Conservation (phyloP, 2,888 invertebrate species). For the Parasteatoda lunata region DNA sequence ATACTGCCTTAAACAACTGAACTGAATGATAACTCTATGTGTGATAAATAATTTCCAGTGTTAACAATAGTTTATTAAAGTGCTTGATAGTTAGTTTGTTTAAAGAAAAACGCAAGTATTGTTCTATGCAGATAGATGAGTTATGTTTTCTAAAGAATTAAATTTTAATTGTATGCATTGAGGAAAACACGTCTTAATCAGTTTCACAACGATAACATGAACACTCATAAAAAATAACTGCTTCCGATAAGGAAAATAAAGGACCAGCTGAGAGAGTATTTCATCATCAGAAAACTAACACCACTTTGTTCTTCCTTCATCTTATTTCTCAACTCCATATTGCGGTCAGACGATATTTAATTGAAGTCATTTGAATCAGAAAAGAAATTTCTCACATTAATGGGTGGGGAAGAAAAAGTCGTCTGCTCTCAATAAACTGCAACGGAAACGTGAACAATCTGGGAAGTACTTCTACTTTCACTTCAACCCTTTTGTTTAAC, state of each 20-base stretch:
- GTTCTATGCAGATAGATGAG: no score
- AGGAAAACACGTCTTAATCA: neutral
- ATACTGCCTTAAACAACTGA: no score
- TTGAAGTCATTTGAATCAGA: slow-evolving; percentile 1
- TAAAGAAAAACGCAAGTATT: no score
- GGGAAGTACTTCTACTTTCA: slow-evolving; percentile 31
- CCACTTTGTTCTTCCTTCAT: slow-evolving; percentile 29
- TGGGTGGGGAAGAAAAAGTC: slow-evolving; percentile 35
- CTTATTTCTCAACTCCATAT: slow-evolving; percentile 14
- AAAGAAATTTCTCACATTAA: neutral
- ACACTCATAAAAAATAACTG: neutral
- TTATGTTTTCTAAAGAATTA: neutral
- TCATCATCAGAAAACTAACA: neutral
- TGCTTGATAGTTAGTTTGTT: no score
- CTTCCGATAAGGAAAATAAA: slow-evolving; percentile 21
- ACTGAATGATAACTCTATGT: no score
- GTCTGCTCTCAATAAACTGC: slow-evolving; percentile 7
- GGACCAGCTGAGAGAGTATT: neutral
- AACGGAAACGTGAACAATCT: slow-evolving; percentile 34
- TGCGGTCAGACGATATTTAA: slow-evolving; percentile 32
- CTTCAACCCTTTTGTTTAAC: neutral
- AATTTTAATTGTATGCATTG: neutral
- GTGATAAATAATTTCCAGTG: no score
- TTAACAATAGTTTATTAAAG: no score
- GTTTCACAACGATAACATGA: slow-evolving; percentile 2